Percentiles rank a stretch among this genome's conserved stretches.
These are phyloP conservation scores for Geococcyx californianus DNA, from an alignment of 2,113 vertebrate genomes.

Conservation along the genomic window DNA sequence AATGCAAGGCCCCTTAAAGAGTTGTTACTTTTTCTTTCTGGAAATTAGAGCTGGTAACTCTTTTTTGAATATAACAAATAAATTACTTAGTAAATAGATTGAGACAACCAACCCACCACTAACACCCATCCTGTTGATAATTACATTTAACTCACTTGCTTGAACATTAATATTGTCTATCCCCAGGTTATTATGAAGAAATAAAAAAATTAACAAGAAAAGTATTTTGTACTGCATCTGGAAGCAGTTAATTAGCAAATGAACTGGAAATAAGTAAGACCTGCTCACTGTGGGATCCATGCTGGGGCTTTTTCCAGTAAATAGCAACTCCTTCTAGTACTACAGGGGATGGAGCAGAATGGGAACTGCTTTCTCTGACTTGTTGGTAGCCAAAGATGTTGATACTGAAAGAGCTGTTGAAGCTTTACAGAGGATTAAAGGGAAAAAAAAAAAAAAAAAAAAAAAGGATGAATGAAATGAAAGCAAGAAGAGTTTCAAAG, in stretches of 20 bases:
- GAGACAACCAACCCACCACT: conserved; percentile 19
- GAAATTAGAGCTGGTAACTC: conserved; percentile 12
- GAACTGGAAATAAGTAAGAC: conserved; percentile 39
- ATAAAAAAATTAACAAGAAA: background rate
- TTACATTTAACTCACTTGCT: background rate
- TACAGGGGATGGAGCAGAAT: background rate
- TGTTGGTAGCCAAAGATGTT: background rate
- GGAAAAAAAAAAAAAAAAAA: fast-evolving
- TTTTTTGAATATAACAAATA: background rate
- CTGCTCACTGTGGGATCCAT: background rate
- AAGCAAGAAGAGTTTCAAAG: background rate
- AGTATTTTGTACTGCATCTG: conserved; percentile 42
- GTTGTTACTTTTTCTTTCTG: background rate
- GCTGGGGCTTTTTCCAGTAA: background rate
- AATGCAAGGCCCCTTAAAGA: background rate
- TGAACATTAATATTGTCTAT: background rate
- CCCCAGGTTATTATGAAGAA: background rate
- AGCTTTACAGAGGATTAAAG: background rate
- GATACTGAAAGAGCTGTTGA: background rate
- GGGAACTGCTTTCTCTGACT: background rate
- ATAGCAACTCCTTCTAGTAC: background rate
- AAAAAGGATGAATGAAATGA: background rate
- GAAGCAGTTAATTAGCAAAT: conserved; percentile 57
- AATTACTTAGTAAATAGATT: conserved; percentile 41
- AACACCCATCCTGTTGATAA: background rate